Percentiles rank a stretch among this genome's conserved stretches.
Conservation (phyloP, 92 coral and sea anemone genomes). For the Parazoanthus atlanticus region DNA sequence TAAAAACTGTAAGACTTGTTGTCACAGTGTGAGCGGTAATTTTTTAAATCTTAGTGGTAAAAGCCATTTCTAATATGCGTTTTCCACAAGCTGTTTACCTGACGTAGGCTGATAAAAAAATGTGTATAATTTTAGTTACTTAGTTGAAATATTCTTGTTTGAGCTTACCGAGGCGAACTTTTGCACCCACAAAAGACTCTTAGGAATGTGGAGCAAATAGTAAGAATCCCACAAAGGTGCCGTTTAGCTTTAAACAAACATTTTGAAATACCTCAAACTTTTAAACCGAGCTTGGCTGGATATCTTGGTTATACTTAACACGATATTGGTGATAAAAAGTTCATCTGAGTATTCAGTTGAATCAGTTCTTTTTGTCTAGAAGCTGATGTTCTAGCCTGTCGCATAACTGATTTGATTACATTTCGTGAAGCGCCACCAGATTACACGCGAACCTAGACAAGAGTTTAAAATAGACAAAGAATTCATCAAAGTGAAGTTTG, state of each 20-base stretch:
- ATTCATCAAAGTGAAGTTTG: conserved; percentile 29
- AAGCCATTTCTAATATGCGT: not conserved
- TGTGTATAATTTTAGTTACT: not conserved
- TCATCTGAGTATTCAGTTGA: not conserved
- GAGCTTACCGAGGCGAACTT: not conserved
- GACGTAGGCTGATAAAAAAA: not conserved
- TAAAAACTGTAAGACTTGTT: not conserved
- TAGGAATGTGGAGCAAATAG: conserved; percentile 12
- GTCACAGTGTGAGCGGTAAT: not conserved
- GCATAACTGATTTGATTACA: not conserved
- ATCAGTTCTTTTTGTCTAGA: not conserved
- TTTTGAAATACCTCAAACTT: not conserved
- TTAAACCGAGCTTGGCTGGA: not conserved
- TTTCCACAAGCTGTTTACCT: not conserved
- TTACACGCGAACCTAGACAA: not conserved
- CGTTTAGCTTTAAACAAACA: conserved; percentile 17
- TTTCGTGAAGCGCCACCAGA: not conserved
- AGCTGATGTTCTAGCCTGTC: too few relatives aligned
- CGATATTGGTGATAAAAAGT: not conserved
- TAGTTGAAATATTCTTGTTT: conserved; percentile 2
- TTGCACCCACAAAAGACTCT: conserved; percentile 30
- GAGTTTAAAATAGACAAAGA: conserved; percentile 13
- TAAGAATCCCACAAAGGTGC: conserved; percentile 19
- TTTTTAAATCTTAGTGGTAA: not conserved
- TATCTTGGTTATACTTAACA: not conserved